These are phyloP conservation scores for Gambelia wislizenii DNA, from an alignment of 2,797 vertebrate species.

Conservation along the genomic window DNA sequence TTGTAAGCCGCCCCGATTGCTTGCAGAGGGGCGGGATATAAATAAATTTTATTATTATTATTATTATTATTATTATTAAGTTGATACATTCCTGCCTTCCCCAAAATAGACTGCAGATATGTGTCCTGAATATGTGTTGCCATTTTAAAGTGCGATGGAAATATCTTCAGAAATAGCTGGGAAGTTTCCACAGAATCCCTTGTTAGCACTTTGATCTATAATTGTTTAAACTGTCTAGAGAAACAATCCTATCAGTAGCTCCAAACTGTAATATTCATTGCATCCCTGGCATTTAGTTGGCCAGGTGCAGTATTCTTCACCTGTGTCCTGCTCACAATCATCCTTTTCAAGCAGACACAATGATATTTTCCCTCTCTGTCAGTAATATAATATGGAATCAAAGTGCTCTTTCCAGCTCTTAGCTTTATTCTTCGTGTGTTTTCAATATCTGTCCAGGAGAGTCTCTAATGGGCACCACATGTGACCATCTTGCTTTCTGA, in stretches of 20 bases:
- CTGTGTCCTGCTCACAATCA: neutral
- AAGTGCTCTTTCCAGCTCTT: constrained; percentile 36
- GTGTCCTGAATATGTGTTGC: neutral
- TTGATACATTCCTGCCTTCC: neutral
- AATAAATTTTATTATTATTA: no score
- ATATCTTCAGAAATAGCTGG: neutral
- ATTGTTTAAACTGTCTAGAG: neutral
- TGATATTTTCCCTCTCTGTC: neutral
- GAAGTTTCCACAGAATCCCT: neutral
- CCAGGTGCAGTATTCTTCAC: neutral
- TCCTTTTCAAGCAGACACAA: constrained; percentile 6
- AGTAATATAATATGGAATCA: constrained; percentile 34
- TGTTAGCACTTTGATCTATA: neutral
- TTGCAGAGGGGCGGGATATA: no score
- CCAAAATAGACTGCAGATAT: neutral
- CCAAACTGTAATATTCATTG: neutral
- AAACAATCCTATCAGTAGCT: neutral
- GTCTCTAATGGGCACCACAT: constrained; percentile 21
- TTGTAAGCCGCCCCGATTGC: no score
- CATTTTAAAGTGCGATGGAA: neutral
- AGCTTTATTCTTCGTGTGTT: constrained; percentile 34
- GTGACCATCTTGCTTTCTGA: constrained; percentile 29
- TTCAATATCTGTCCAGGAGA: constrained; percentile 26
- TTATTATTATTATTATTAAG: no score
- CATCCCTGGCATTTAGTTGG: neutral